A percentile compares a stretch with the other conserved stretches of the same genome.
phyloP scores from a whole-genome alignment of 2,888 invertebrate genomes.

The Schizaphis graminum region DNA sequence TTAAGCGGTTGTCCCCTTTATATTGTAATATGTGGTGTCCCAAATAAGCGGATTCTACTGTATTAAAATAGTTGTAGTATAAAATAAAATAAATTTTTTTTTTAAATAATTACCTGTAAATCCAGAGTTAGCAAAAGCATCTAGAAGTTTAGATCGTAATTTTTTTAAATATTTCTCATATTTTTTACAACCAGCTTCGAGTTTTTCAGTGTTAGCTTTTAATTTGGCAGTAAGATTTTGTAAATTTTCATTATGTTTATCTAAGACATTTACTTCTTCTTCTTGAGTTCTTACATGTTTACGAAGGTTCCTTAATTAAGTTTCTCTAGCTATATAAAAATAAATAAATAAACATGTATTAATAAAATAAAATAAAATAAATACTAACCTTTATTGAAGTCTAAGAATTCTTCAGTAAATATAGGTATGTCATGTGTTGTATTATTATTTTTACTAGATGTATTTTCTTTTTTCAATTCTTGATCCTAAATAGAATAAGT shows the following conservation, averaged over 20 bases:
- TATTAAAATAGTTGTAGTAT: no score
- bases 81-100: no score
- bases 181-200: conserved; percentile 84
- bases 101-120: conserved; percentile 75
- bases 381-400: conserved; percentile 87
- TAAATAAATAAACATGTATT: not conserved
- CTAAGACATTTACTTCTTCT: conserved; percentile 93
- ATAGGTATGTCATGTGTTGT: conserved; percentile 88
- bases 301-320: conserved; percentile 87
- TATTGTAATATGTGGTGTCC: no score
- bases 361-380: not conserved
- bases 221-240: conserved; percentile 88
- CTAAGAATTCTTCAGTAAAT: conserved; percentile 96
- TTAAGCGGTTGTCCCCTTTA: no score
- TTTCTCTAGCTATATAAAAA: conserved; percentile 78
- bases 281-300: conserved; percentile 95
- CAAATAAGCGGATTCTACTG: no score
- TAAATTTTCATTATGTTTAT: conserved; percentile 95
- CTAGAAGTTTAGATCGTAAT: conserved; percentile 81
- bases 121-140: conserved; percentile 78
- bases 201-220: conserved; percentile 86
- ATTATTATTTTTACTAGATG: conserved; percentile 66
- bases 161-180: conserved; percentile 86
- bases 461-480: conserved; percentile 72
- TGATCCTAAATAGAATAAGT: conserved; percentile 57